Evolutionary conservation across 2,797 vertebrate species (phyloP), one percentile per base, ranked within the genome.

Genomic region (Arctocebus calabarensis): DNA sequence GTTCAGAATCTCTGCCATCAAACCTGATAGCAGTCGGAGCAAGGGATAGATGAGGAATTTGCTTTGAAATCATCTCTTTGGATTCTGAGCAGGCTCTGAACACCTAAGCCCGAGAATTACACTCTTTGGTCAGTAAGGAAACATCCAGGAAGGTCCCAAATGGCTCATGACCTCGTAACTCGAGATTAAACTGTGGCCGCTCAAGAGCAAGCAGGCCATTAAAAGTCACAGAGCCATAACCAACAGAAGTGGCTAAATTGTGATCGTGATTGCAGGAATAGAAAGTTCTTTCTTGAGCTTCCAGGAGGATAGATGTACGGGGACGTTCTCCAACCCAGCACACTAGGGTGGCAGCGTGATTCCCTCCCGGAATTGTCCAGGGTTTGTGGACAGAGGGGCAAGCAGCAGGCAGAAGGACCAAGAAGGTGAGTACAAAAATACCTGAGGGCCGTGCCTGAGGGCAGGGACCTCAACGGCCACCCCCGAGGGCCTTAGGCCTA

Each of bases 241-340:
- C 5, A 2, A 23, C 23, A 6, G n/a, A 2, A 71, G 25, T 40
- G 70, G 23, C 12, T 3, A 13, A 23, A 25, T 71, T 10, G 13
- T 0, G 22, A 40, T 22, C 3, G 5, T 37, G 5, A 71, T 12
- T 11, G 22, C 2, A 40, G 37, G 22, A 22, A 14, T 7, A 3
- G 37, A 22, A 40, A 25, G 25, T 71, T 71, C 70, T 73, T 73
- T 32, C 23, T 73, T 3, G 2, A 16, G 37, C 37, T 7, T 73
- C 37, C 48, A 48, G 48, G 48, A 48, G 48, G 48, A 48, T 48
- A 13, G 12, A 48, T 13, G 12, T 48, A 48, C 48, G 12, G 48
- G 48, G 12, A 48, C 12, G 2, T 48, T 48, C 48, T 48, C 48
- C 48, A 48, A 48, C 48, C 48, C 48, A 48, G 48, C 48, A 14